Base-by-base conservation (phyloP, 2,888 invertebrate genomes). In the Belgica antarctica region DNA sequence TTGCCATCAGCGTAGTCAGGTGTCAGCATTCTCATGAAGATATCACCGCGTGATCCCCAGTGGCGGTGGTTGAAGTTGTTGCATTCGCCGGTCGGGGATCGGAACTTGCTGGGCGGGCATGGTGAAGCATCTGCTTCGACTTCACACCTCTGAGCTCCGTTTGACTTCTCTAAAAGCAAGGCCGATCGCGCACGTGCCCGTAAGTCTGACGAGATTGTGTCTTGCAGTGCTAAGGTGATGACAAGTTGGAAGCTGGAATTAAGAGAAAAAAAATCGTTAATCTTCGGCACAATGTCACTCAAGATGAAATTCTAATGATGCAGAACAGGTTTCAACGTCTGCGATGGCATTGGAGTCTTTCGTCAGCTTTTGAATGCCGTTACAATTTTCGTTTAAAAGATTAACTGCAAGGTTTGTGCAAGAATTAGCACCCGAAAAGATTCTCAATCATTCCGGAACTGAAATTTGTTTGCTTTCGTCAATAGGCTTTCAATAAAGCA, bases 41-140 rank as follows among this genome's bases (percentile, higher is more conserved):
- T 85, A 68, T 90, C 89, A 7, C 90, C 89, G 34, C 92, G 83
- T 69, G 88, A 84, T 1, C 94, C 94, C 91, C 93, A 92, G 25
- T 87, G 86, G 1, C 92, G 85, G 77, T 92, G 90, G 46, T 91
- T 83, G 1, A 94, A 88, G 77, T 95, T 95, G 80, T 95, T 95
- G 81, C 95, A 95, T 75, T 89, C 88, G 0, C 92, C 94, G 59
- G 89, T 89, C 0, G 89, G 85, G 71, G 88, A 87, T 68, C 94
- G 84, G 80, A 88, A 94, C 78, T 90, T 92, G 81, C 88, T 89
- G 1, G 91, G 91, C 8, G 90, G 90, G 76, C 92, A 92, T 12
- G 86, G 84, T 74, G 86, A 5, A 24, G 41, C 19, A 19, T 71
- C 41, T 25, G 8, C 36, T 10, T 41, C 31, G 46, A 69, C 25